A percentile compares a stretch with the other conserved stretches of the same genome.
phyloP scores from a whole-genome alignment of 2,888 invertebrate genomes.

The Alsophila aescularia region DNA sequence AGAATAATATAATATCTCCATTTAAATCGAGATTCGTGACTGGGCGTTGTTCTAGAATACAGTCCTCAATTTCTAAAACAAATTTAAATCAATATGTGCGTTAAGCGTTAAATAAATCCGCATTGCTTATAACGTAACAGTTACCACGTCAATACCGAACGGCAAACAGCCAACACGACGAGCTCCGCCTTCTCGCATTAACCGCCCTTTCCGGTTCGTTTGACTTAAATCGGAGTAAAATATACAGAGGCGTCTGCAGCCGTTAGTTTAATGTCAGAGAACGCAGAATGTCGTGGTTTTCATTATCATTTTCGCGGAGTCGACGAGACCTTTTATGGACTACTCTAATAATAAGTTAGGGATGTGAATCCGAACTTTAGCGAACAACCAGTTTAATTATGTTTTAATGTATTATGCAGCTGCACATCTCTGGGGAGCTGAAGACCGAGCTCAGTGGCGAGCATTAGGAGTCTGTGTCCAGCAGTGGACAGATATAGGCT shows the following conservation, averaged over 20 bases:
- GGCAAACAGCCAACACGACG: conserved; percentile 8
- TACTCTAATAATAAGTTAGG: conserved; percentile 1
- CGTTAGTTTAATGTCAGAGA: conserved; percentile 29
- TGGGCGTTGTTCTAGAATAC: too few relatives aligned
- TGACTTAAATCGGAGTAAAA: conserved; percentile 33
- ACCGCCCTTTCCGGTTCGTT: conserved; percentile 31
- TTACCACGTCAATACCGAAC: neutral
- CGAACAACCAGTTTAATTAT: too few relatives aligned
- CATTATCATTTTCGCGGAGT: conserved; percentile 29
- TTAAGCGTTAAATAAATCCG: neutral
- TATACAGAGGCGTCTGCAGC: conserved; percentile 25
- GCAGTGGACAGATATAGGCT: too few relatives aligned
- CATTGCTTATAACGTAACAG: neutral
- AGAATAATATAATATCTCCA: too few relatives aligned
- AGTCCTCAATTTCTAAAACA: too few relatives aligned
- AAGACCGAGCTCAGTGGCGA: too few relatives aligned
- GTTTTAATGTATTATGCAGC: too few relatives aligned
- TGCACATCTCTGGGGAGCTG: too few relatives aligned
- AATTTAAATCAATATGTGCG: too few relatives aligned
- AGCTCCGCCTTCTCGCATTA: conserved; percentile 21
- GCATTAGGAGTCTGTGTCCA: too few relatives aligned
- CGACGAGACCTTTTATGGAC: conserved; percentile 4
- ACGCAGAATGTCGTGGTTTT: conserved; percentile 28
- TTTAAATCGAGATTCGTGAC: too few relatives aligned
- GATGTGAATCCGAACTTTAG: neutral